Evolutionary conservation across 2,113 vertebrate species (phyloP), one percentile per base, ranked within the genome.

Genomic region (Bos indicus): DNA sequence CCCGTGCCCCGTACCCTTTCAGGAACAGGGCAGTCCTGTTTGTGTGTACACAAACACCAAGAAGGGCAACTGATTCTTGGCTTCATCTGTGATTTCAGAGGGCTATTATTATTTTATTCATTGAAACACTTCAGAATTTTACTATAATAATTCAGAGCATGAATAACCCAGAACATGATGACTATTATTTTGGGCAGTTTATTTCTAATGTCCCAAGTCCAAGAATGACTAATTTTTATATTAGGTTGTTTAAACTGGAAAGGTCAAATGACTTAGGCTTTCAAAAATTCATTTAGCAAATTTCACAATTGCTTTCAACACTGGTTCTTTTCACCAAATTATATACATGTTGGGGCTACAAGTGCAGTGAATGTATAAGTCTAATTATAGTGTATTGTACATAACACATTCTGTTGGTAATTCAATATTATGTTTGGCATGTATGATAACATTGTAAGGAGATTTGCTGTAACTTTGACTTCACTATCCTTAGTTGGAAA

Each of bases 391-490:
- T 77, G 52, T 81, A 91, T 94, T 97, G 62, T 95, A 25, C 82
- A 88, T 67, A 97, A 54, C 59, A 80, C 71, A 82, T 97, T 95
- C 94, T 97, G 96, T 93, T 98, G 64, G 59, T 96, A 71, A 67
- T 97, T 92, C 90, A 97, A 92, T 98, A 94, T 95, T 98, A 97
- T 97, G 91, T 97, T 98, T 98, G 98, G 97, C 91, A 9, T 93
- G n/a, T 94, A 64, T 96, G 94, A 81, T 89, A 97, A 95, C 82
- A 87, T 36, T 90, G 77, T 81, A 93, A 80, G 97, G 80, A 90
- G 87, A 93, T 93, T 95, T 97, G 81, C 52, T 96, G 36, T 93
- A 96, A 92, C 80, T 96, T 88, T 85, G 64, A 96, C 52, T 98
- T 98, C 64, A 23, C n/a, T 86, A 92, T 94, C 60, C 78, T 85